phyloP scores from a whole-genome alignment of 2,113 vertebrate genomes.

The Hypomesus transpacificus region DNA sequence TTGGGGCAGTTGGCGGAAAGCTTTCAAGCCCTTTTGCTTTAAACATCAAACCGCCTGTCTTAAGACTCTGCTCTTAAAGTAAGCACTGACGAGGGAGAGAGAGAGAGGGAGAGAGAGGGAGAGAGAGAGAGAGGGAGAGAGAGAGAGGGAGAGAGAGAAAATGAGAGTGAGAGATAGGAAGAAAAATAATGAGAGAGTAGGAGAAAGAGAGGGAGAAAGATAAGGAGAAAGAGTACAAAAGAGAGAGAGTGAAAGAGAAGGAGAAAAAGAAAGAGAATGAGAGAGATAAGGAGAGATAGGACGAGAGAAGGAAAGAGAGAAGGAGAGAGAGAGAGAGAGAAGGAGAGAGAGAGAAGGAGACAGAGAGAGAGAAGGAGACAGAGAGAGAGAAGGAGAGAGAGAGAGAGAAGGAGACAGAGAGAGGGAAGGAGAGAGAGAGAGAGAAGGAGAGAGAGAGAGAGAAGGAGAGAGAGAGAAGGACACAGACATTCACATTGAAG shows the following conservation, averaged over 20 bases:
- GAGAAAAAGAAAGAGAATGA: background rate
- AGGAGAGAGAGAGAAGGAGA: background rate
- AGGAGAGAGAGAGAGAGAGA: slow-evolving; percentile 20
- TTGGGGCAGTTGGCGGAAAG: slow-evolving; percentile 54
- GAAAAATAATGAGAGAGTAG: background rate
- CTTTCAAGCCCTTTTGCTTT: slow-evolving; percentile 63
- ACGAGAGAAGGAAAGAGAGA: background rate
- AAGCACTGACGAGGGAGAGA: slow-evolving; percentile 38
- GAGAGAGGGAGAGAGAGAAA: background rate
- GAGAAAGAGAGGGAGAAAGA: too few species aligned
- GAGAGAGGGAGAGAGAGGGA: background rate
- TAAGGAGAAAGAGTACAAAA: too few species aligned
- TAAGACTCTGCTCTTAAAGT: slow-evolving; percentile 56
- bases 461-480: slow-evolving; percentile 2
- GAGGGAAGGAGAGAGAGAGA: slow-evolving; percentile 2
- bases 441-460: slow-evolving; percentile 14
- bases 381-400: slow-evolving; percentile 11
- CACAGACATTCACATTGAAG: slow-evolving; percentile 34
- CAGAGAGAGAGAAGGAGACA: too few species aligned
- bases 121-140: background rate
- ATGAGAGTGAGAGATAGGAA: too few species aligned
- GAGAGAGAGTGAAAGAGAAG: background rate
- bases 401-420: background rate
- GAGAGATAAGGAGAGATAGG: too few species aligned
- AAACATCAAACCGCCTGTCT: slow-evolving; percentile 64